These are phyloP conservation scores for Camponotus vicinus DNA, from an alignment of 1,140 invertebrate species.

Conservation along the genomic window DNA sequence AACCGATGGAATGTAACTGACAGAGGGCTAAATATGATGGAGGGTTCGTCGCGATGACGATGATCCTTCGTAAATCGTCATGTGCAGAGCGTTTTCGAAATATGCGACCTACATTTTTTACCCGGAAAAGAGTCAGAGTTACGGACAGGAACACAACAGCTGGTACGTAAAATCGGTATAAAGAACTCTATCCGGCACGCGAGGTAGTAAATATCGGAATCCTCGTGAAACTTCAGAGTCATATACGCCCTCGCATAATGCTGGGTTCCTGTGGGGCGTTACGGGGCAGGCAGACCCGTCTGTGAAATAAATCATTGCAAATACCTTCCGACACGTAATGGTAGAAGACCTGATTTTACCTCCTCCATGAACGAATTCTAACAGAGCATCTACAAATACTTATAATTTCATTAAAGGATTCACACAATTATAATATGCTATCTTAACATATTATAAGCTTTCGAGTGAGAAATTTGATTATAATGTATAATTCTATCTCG, in stretches of 20 bases:
- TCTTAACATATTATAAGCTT: neutral
- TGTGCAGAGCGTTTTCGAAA: constrained; percentile 18
- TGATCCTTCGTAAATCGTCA: constrained; percentile 42
- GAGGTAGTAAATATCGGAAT: constrained; percentile 75
- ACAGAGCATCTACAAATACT: constrained; percentile 24
- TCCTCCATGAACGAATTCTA: neutral
- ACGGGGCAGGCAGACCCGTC: constrained; percentile 54
- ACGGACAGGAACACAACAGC: constrained; percentile 70
- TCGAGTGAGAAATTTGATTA: neutral
- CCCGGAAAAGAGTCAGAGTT: constrained; percentile 3
- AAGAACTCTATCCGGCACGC: constrained; percentile 68
- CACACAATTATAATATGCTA: neutral
- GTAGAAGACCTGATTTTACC: constrained; percentile 62
- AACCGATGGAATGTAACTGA: constrained; percentile 22
- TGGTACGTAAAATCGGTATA: constrained; percentile 74
- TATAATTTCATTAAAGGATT: constrained; percentile 14
- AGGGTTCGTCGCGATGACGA: constrained; percentile 39
- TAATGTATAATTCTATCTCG: neutral
- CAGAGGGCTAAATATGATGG: constrained; percentile 33
- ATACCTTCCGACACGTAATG: constrained; percentile 72
- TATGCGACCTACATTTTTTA: constrained; percentile 22
- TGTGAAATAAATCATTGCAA: constrained; percentile 73
- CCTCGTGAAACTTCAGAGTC: constrained; percentile 72
- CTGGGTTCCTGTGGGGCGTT: constrained; percentile 66
- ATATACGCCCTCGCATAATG: constrained; percentile 73